These are phyloP conservation scores for Parnassius smintheus DNA, from an alignment of 2,888 invertebrate species.

Conservation along the genomic window DNA sequence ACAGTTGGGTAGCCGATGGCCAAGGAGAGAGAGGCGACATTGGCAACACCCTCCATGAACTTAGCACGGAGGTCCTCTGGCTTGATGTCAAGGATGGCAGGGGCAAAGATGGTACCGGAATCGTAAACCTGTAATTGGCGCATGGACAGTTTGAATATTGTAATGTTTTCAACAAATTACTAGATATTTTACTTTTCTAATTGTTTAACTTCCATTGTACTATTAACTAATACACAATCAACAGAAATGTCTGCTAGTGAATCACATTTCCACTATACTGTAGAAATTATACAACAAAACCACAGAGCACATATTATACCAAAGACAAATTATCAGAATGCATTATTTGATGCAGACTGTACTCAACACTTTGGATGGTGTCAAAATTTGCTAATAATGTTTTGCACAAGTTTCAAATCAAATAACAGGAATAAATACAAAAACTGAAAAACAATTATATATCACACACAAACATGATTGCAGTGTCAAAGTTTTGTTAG, in stretches of 20 bases:
- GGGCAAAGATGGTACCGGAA: conserved; percentile 98
- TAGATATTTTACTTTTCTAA: neutral
- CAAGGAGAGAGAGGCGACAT: conserved; percentile 96
- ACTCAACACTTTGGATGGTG: conserved; percentile 78
- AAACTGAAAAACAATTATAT: neutral
- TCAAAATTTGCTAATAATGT: conserved; percentile 42
- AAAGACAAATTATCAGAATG: conserved; percentile 76
- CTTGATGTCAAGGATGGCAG: conserved; percentile 98
- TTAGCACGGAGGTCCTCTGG: conserved; percentile 95
- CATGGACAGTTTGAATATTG: neutral
- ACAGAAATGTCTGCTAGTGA: conserved; percentile 36
- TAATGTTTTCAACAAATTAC: neutral
- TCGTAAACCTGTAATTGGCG: conserved; percentile 88
- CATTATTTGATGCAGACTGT: conserved; percentile 55
- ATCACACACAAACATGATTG: too few relatives aligned
- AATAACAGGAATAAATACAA: neutral
- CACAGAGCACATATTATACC: conserved; percentile 54
- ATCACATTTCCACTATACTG: conserved; percentile 29
- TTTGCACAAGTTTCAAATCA: neutral
- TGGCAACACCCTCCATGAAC: conserved; percentile 96
- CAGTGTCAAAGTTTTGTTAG: too few relatives aligned
- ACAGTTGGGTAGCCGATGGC: conserved; percentile 97
- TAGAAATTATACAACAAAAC: conserved; percentile 33
- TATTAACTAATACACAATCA: neutral
- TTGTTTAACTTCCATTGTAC: too few relatives aligned